These are phyloP conservation scores for Premnoplex brunnescens DNA, from an alignment of 2,797 vertebrate species.

Conservation along the genomic window DNA sequence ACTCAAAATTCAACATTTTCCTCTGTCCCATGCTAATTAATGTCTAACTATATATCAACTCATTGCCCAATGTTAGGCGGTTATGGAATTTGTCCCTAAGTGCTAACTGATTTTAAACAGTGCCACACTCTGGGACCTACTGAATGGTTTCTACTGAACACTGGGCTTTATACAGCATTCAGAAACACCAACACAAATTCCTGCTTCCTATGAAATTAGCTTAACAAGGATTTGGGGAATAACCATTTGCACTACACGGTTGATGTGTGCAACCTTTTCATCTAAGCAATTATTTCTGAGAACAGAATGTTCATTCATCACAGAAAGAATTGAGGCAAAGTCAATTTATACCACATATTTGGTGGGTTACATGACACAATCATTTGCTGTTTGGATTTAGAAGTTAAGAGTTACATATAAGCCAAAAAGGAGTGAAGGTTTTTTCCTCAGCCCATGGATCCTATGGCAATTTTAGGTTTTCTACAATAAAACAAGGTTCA, in stretches of 20 bases:
- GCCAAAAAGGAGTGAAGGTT: not conserved
- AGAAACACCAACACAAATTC: conserved; percentile 60
- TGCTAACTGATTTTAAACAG: conserved; percentile 42
- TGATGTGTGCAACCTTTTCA: conserved; percentile 43
- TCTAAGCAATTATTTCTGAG: conserved; percentile 64
- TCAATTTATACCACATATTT: conserved; percentile 34
- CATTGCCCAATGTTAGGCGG: not conserved
- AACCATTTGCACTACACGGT: not conserved
- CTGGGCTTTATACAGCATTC: not conserved
- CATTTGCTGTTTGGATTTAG: conserved; percentile 27
- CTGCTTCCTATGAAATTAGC: conserved; percentile 39
- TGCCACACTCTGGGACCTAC: not conserved
- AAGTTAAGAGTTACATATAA: not conserved
- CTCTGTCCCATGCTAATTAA: not conserved
- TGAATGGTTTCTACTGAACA: not conserved
- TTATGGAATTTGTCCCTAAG: not conserved
- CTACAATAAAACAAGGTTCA: not conserved
- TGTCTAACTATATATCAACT: not conserved
- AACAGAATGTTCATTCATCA: conserved; percentile 73
- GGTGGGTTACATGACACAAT: not conserved
- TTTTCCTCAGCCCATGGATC: not conserved
- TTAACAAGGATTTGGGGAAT: conserved; percentile 54
- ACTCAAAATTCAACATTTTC: not conserved
- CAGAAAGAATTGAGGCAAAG: conserved; percentile 8
- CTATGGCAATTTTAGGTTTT: not conserved